Evolutionary conservation across 2,888 invertebrate genomes (phyloP).

Genomic region (Caenorhabditis imperialis): DNA sequence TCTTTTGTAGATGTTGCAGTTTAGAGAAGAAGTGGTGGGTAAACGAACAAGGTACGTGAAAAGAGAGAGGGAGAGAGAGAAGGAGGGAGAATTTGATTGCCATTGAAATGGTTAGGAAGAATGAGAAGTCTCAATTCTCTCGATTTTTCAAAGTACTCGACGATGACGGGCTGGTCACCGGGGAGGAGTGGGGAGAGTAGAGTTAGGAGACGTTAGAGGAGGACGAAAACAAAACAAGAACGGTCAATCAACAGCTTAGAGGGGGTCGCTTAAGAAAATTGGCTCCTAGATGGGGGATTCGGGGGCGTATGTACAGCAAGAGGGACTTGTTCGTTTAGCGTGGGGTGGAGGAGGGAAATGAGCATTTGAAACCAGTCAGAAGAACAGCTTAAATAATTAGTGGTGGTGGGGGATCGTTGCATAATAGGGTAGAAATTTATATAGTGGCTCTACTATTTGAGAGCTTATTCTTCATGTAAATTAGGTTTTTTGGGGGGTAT

Average conservation of each 20-base stretch:
- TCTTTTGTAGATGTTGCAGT: not conserved
- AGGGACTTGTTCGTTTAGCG: constrained; percentile 15
- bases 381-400: constrained; percentile 1
- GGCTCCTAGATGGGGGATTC: too few relatives aligned
- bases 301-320: constrained; percentile 24
- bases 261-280: not conserved
- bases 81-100: constrained; percentile 24
- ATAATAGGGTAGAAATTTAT: constrained; percentile 6
- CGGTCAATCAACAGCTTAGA: constrained; percentile 36
- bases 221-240: constrained; percentile 21
- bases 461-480: too few relatives aligned
- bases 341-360: constrained; percentile 18
- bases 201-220: not conserved
- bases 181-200: constrained; percentile 8
- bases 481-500: not conserved
- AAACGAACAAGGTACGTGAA: constrained; percentile 7
- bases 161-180: constrained; percentile 40
- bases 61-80: not conserved
- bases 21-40: not conserved
- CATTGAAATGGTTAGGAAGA: constrained; percentile 37
- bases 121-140: not conserved
- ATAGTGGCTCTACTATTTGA: not conserved
- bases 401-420: not conserved
- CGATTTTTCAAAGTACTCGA: constrained; percentile 12
- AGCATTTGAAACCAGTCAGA: constrained; percentile 43